A percentile compares a stretch with the other conserved stretches of the same genome.
phyloP scores from a whole-genome alignment of 2,888 invertebrate genomes.

The Epistrophella euchroma region DNA sequence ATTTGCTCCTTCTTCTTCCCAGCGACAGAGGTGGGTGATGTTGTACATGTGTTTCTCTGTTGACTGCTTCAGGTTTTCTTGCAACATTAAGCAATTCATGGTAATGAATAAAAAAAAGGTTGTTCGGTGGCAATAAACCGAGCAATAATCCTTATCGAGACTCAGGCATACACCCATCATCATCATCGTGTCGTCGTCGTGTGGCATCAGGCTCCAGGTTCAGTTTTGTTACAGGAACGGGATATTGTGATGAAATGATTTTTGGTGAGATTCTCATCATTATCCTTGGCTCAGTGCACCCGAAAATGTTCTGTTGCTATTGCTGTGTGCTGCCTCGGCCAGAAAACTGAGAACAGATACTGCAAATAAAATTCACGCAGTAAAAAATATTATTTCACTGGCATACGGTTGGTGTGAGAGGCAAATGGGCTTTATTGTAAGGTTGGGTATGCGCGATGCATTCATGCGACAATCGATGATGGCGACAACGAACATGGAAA shows the following conservation, averaged over 20 bases:
- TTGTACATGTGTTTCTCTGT: slow-evolving; percentile 63
- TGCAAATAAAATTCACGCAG: slow-evolving; percentile 73
- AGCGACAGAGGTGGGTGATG: slow-evolving; percentile 2
- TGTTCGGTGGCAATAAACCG: slow-evolving; percentile 71
- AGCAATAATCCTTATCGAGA: slow-evolving; percentile 75
- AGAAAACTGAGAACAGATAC: slow-evolving; percentile 64
- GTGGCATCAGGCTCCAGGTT: slow-evolving; percentile 38
- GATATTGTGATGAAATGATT: slow-evolving; percentile 74
- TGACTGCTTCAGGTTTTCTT: slow-evolving; percentile 67
- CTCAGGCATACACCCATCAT: slow-evolving; percentile 39
- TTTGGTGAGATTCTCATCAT: slow-evolving; percentile 73
- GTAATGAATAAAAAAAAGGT: slow-evolving; percentile 72
- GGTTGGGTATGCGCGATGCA: slow-evolving; percentile 51
- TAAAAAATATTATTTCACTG: slow-evolving; percentile 70
- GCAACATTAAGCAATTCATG: slow-evolving; percentile 76
- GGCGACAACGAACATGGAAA: slow-evolving; percentile 49
- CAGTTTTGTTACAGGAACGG: not conserved
- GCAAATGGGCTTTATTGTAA: not conserved
- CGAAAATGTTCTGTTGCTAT: slow-evolving; percentile 50
- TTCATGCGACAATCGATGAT: slow-evolving; percentile 76
- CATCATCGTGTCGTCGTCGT: slow-evolving; percentile 15
- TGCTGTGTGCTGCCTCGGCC: slow-evolving; percentile 23
- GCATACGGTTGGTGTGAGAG: slow-evolving; percentile 36
- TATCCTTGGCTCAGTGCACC: slow-evolving; percentile 73
- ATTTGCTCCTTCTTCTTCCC: slow-evolving; percentile 32